phyloP scores from a whole-genome alignment of 1,140 invertebrate species.

The Coenobita brevimanus region DNA sequence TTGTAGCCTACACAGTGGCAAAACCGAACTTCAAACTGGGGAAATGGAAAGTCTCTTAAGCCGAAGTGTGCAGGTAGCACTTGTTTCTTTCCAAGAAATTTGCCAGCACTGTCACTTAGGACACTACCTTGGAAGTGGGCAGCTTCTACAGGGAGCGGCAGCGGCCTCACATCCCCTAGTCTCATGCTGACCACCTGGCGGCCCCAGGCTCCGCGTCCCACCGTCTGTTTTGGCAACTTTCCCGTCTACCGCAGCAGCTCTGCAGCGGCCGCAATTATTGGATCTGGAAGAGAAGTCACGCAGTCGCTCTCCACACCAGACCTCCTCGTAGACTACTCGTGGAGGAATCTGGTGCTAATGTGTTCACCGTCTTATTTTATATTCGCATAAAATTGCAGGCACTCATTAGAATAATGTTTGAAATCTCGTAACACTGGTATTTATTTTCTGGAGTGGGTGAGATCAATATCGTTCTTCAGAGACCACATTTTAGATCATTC shows the following conservation, averaged over 20 bases:
- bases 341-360: too few relatives aligned
- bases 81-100: too few relatives aligned
- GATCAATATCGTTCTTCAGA: conserved; percentile 46
- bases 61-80: too few relatives aligned
- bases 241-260: conserved; percentile 32
- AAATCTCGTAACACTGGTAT: background rate
- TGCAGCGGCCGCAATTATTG: conserved; percentile 33
- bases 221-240: conserved; percentile 36
- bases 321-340: too few relatives aligned
- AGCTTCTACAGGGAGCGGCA: conserved; percentile 1
- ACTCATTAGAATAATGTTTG: too few relatives aligned
- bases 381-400: background rate
- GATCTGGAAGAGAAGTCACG: conserved; percentile 39
- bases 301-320: background rate
- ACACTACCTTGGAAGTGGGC: conserved; percentile 34
- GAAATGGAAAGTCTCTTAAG: too few relatives aligned
- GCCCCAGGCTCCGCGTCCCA: background rate
- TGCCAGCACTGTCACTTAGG: background rate
- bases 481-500: background rate
- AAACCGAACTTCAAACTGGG: too few relatives aligned
- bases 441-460: conserved; percentile 30
- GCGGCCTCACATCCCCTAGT: conserved; percentile 15
- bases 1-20: too few relatives aligned
- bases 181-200: conserved; percentile 35
- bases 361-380: background rate